phyloP scores from a whole-genome alignment of 2,888 invertebrate species.

The Tipula helvola region DNA sequence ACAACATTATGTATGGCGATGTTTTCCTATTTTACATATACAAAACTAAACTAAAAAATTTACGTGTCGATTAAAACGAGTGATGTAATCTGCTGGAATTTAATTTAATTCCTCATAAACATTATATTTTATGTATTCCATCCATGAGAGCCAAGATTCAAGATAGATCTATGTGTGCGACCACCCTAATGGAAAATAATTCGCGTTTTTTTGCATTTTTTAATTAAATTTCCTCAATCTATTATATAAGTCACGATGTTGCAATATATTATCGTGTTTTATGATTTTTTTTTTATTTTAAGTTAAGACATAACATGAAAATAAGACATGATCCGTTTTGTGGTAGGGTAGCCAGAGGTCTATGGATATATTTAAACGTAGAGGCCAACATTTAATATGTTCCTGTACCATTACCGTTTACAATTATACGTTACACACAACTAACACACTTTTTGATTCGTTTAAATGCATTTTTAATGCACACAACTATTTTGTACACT shows the following conservation, averaged over 20 bases:
- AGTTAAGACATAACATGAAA: not conserved
- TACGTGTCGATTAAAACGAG: not conserved
- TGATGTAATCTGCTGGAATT: not conserved
- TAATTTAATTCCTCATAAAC: not conserved
- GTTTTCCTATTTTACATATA: not conserved
- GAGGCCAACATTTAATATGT: not conserved
- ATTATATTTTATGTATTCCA: not conserved
- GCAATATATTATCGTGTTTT: not conserved
- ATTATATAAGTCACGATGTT: not conserved
- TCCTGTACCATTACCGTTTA: not conserved
- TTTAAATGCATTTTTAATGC: not conserved
- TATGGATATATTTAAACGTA: not conserved
- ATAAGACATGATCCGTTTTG: not conserved
- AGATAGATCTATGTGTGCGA: not conserved
- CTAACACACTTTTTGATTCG: not conserved
- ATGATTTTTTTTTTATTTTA: not conserved
- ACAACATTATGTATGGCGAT: not conserved
- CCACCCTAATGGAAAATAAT: not conserved
- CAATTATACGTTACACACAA: not conserved
- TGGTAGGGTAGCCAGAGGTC: not conserved
- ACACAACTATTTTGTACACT: not conserved
- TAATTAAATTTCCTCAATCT: not conserved
- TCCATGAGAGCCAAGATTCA: not conserved
- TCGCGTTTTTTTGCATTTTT: not conserved
- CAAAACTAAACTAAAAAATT: not conserved